Base-by-base conservation (phyloP, 1,140 invertebrate genomes). In the Pachypsylla venusta region DNA sequence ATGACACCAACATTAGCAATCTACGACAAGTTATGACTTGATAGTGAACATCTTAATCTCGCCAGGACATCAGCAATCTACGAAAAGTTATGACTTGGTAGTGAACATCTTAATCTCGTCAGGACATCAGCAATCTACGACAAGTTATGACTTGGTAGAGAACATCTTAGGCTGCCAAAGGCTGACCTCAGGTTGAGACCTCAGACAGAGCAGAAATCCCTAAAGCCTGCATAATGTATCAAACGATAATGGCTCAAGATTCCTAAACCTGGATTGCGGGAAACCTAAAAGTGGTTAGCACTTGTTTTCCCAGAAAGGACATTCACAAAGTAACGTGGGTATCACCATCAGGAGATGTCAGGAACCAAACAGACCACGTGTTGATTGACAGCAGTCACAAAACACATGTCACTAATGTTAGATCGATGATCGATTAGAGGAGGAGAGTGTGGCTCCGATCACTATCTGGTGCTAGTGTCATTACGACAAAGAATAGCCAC, bases 211-310 rank as follows among this genome's bases (percentile, higher is more conserved):
- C n/a, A n/a, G n/a, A n/a, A n/a, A n/a, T n/a, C n/a, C n/a, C n/a
- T n/a, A 73, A 58, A 53, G 68, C 66, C 55, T 62, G 61, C 62
- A 73, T 62, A 20, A 57, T n/a, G 16, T 19, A 13, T 53, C 57
- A 19, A 63, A 64, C 53, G 62, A 62, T 16, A 65, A 65, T 56
- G 64, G 60, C 20, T 12, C 58, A 27, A 53, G 60, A 53, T 54
- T 65, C 10, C 30, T 62, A 24, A 57, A 61, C 16, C 57, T 68
- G 30, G 60, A 26, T 25, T 13, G 56, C 53, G 14, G 61, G 58
- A 13, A 58, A 60, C 16, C 35, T 67, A 57, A 59, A 56, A 56
- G 40, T 64, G 48, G 40, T 24, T 7, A 67, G 58, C 26, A 66
- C 63, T 12, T 35, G 19, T n/a, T 64, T 66, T 20, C 61, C 62